Evolutionary conservation across 2,888 invertebrate species (phyloP), one percentile per base, ranked within the genome.

Genomic region (Clunio marinus): DNA sequence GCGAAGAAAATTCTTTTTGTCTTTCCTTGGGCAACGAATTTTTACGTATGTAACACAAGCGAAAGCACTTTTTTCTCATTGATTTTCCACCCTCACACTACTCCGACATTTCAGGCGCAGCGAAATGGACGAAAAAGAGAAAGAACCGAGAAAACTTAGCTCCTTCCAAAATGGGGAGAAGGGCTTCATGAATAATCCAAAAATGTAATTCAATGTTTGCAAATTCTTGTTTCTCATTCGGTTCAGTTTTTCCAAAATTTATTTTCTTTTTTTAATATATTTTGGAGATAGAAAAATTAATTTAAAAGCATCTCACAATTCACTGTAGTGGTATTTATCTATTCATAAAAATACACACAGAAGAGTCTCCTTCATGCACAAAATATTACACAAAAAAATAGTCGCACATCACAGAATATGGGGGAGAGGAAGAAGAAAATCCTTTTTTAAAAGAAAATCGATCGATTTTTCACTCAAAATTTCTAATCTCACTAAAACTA

Each of bases 201-300:
- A 66, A 66, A 55, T 66, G 66, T 66, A 55, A 66, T 66, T 66
- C 41, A 27, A 55, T 66, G 35, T 66, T 55, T 66, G 66, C 66
- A 66, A 32, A 66, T 32, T 22, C 55, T 41, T n/a, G n/a, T n/a
- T n/a, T n/a, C n/a, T 66, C 55, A 22, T 22, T 22, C 22, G 27
- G 2, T n/a, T 13, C 27, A 22, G 3, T 57, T 57, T 57, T 57
- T 4, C 25, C 13, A 13, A 45, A 4, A 32, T 32, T 32, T 7
- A 32, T 32, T 4, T 7, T 7, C 10, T 32, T 32, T 32, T 10
- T 32, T 32, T 10, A 7, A 4, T 7, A 32, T 32, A 10, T 7
- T 7, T 32, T 32, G 32, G 32, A 32, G 10, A 32, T n/a, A 32
- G 32, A 4, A 7, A 4, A 4, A 7, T 32, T 32, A 4, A 32